Evolutionary conservation across 2,113 vertebrate species (phyloP).

Genomic region (Brachypteracias leptosomus): DNA sequence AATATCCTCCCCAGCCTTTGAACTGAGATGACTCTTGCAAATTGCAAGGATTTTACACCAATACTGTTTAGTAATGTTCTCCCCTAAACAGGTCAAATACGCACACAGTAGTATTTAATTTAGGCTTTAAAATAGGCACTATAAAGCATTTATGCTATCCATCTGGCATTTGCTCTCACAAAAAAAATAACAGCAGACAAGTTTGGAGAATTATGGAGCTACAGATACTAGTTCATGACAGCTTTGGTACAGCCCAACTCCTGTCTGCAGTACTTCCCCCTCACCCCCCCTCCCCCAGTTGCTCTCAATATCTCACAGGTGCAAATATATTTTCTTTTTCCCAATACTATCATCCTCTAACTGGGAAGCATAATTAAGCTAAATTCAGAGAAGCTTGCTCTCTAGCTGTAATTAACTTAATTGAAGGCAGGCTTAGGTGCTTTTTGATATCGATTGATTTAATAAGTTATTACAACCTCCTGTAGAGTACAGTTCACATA

Average conservation of each 20-base stretch:
- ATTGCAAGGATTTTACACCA: background rate
- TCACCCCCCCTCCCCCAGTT: background rate
- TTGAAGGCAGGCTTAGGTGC: background rate
- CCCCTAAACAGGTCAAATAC: background rate
- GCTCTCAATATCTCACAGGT: rapidly evolving
- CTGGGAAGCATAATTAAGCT: background rate
- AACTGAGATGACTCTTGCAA: background rate
- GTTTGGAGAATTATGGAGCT: background rate
- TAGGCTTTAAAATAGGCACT: background rate
- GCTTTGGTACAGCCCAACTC: background rate
- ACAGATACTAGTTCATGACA: background rate
- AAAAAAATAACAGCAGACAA: background rate
- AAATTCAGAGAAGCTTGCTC: background rate
- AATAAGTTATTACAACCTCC: background rate
- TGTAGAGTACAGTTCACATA: background rate
- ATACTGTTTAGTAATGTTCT: background rate
- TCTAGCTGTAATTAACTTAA: background rate
- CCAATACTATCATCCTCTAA: background rate
- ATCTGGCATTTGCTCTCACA: background rate
- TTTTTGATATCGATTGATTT: background rate
- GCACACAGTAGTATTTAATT: background rate
- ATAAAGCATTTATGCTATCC: background rate
- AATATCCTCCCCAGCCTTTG: background rate
- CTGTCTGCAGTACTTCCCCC: background rate
- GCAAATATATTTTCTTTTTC: background rate